Base-by-base conservation (phyloP, 64 coral and sea anemone genomes). In the Stichodactyla mertensii region DNA sequence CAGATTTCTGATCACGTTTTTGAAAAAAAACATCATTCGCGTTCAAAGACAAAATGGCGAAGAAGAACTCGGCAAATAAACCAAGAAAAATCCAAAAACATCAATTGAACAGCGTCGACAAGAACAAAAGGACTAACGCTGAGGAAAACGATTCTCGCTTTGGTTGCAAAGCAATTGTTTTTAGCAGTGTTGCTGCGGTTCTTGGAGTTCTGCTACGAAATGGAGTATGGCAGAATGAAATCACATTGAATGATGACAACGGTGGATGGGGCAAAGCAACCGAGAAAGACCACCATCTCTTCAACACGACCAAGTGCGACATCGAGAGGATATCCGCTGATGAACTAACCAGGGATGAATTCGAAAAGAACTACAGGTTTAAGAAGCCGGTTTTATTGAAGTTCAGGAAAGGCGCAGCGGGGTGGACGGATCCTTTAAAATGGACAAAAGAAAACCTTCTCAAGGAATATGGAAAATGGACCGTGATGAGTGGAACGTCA, bases 371-470 rank as follows among this genome's bases (percentile, higher is more conserved):
- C 2, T 88, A 81, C 87, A 79, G 87, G 54, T 88, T 78, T 52
- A 89, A 67, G 27, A 89, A 89, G 14, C 87, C 87, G 4, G 52
- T 83, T 14, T 69, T 89, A 7, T 56, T 89, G 80, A 56, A 71
- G 4, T 89, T 89, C 51, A 89, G 16, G 36, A 83, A 89, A 4
- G 87, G 87, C 5, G 87, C 87, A 23, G 54, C 61, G 26, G 87
- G 80, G n/a, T 89, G 87, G 79, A 83, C 80, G 57, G 87, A 89
- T 83, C 78, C 87, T 2, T 20, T 16, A 58, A 66, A 52, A 89
- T 89, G 87, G 87, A 89, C 87, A 54, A 89, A 89, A 24, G n/a
- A 78, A 8, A 89, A 45, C 14, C 51, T 82, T 26, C 11, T 82
- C 6, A 83, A 70, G 58, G 55, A 62, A 59, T 89, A 89, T 51